Evolutionary conservation across 2,888 invertebrate species (phyloP).

Genomic region (Galerucella pusilla): DNA sequence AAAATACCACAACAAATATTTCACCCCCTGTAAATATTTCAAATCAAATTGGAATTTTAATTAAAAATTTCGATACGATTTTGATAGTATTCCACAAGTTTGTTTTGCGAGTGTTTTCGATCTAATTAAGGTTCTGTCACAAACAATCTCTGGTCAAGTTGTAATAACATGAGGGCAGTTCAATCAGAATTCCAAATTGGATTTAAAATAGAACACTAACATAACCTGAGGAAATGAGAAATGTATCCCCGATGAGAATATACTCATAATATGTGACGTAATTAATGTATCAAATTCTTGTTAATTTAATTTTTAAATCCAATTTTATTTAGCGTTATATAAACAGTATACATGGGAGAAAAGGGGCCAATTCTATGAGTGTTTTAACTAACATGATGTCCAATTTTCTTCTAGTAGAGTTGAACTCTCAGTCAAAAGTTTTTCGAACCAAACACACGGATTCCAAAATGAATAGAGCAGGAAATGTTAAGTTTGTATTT

Average conservation of each 20-base stretch:
- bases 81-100: conserved; percentile 28
- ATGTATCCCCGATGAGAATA: neutral
- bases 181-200: conserved; percentile 51
- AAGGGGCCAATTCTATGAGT: too few relatives aligned
- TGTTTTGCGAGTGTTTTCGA: conserved; percentile 33
- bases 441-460: too few relatives aligned
- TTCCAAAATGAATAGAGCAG: too few relatives aligned
- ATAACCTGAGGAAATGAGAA: conserved; percentile 7
- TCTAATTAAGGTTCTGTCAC: conserved; percentile 53
- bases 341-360: too few relatives aligned
- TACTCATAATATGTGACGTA: neutral
- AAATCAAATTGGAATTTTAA: conserved; percentile 15
- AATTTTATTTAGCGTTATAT: too few relatives aligned
- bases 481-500: neutral
- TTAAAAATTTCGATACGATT: conserved; percentile 22
- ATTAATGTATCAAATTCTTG: neutral
- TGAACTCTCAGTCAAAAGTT: too few relatives aligned
- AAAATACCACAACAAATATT: too few relatives aligned
- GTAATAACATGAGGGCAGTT: conserved; percentile 49
- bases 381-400: too few relatives aligned
- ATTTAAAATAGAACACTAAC: conserved; percentile 43
- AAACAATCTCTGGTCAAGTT: conserved; percentile 48
- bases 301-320: too few relatives aligned
- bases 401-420: too few relatives aligned
- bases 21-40: neutral